Evolutionary conservation across 1,140 invertebrate species (phyloP), one percentile per base, ranked within the genome.

Genomic region (Diuraphis noxia): DNA sequence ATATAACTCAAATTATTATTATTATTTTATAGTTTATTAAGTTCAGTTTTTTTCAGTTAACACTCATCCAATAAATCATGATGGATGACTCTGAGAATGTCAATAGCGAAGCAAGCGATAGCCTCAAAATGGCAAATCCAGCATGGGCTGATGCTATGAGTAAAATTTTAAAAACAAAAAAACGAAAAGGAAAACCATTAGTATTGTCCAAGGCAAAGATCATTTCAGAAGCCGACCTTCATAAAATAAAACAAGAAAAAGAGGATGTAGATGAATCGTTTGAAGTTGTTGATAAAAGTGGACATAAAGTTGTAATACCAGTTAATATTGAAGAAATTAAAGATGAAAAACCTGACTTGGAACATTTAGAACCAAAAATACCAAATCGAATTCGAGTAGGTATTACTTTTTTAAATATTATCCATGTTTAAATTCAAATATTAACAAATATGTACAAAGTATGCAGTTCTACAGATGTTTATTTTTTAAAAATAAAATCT

Each of bases 121-220:
- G 38, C 40, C 89, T 90, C 38, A 81, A 91, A 46, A 82, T 92
- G 30, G 25, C 88, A 6, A 96, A 95, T 93, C 93, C 94, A 92
- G 95, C 94, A n/a, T 96, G 95, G 96, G 96, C 96, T 82, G 95
- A 96, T 94, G 96, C 95, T 9, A 95, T 97, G 93, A 94, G 95
- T 79, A 96, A 88, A 92, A 92, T 93, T 77, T 89, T 93, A 56
- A 92, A 92, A 92, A 92, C 92, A 87, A 92, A 92, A 38, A 93
- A 93, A 91, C 91, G 88, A 38, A 92, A 91, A 82, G 92, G 92
- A 92, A 93, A 93, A 92, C 84, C 92, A n/a, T 88, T 93, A 41
- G 92, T 93, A 21, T 89, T 93, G 56, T 96, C 96, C 10, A 96
- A 96, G 94, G 96, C 96, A 10, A 97, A 96, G 93, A 96, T 96